Percentiles rank a stretch among this genome's conserved stretches.
Conservation (phyloP, 2,888 invertebrate species). For the Zhengitettix transpicula region DNA sequence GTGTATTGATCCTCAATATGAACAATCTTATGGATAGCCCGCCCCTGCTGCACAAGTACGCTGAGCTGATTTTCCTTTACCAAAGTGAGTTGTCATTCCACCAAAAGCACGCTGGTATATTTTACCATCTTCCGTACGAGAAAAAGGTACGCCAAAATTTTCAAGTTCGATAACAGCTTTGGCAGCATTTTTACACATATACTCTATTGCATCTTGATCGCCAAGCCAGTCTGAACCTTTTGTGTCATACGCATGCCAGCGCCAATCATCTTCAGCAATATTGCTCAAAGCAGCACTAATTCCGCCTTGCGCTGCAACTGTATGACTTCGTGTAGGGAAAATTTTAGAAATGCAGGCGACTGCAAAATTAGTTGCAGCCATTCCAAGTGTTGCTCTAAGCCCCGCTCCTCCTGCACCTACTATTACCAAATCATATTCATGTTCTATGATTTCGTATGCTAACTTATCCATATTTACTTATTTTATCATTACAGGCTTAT, state of each 20-base stretch:
- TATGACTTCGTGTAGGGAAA: slow-evolving; percentile 61
- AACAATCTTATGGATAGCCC: too few species aligned
- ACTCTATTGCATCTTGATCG: slow-evolving; percentile 59
- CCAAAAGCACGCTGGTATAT: slow-evolving; percentile 59
- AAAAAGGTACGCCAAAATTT: slow-evolving; percentile 43
- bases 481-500: too few species aligned
- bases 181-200: slow-evolving; percentile 50
- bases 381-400: slow-evolving; percentile 52
- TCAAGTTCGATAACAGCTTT: slow-evolving; percentile 43
- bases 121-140: slow-evolving; percentile 44
- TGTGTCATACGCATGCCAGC: slow-evolving; percentile 59
- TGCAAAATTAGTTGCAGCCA: slow-evolving; percentile 52
- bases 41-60: slow-evolving; percentile 48
- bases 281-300: slow-evolving; percentile 65
- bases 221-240: slow-evolving; percentile 66
- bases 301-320: slow-evolving; percentile 65
- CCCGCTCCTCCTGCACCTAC: slow-evolving; percentile 66
- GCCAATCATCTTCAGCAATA: slow-evolving; percentile 58
- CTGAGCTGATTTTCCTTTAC: slow-evolving; percentile 20
- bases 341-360: slow-evolving; percentile 59
- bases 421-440: slow-evolving; percentile 51
- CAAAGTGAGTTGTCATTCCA: slow-evolving; percentile 48
- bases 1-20: too few species aligned
- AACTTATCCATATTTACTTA: too few species aligned
- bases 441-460: slow-evolving; percentile 34